These are phyloP conservation scores for Brienomyrus brachyistius DNA, from an alignment of 2,113 vertebrate genomes.

Conservation along the genomic window DNA sequence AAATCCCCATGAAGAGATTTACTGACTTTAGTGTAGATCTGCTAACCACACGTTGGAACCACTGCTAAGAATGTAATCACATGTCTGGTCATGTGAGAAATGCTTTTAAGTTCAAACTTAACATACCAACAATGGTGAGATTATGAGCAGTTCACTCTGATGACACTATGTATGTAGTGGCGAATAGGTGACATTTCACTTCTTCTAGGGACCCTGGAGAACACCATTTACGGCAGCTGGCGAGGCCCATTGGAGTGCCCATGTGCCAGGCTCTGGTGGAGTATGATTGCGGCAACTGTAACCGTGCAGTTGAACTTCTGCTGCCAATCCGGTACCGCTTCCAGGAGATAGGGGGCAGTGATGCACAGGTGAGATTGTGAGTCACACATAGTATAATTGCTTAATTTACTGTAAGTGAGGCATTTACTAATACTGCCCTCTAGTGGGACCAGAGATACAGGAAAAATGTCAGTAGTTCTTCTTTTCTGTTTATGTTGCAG, in stretches of 20 bases:
- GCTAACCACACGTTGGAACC: neutral
- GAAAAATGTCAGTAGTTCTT: neutral
- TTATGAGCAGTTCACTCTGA: neutral
- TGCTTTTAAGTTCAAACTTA: neutral
- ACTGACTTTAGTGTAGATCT: neutral
- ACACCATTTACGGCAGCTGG: constrained; percentile 67
- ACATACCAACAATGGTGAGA: neutral
- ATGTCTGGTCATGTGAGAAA: neutral
- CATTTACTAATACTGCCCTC: neutral
- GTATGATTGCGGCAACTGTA: constrained; percentile 70
- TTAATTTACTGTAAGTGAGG: neutral
- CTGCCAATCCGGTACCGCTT: constrained; percentile 74
- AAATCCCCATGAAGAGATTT: neutral
- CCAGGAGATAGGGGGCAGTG: constrained; percentile 73
- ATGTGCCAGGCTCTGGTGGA: constrained; percentile 81
- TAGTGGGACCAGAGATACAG: neutral
- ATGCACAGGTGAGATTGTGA: constrained; percentile 78
- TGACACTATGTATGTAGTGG: neutral
- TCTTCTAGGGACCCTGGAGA: constrained; percentile 64
- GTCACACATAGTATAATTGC: neutral
- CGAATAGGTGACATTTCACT: neutral
- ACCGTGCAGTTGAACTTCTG: constrained; percentile 67
- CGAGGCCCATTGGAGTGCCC: constrained; percentile 63
- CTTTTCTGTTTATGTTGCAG: neutral
- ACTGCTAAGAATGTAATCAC: neutral